Evolutionary conservation across 1,140 invertebrate genomes (phyloP).

Genomic region (Megalopta genalis): DNA sequence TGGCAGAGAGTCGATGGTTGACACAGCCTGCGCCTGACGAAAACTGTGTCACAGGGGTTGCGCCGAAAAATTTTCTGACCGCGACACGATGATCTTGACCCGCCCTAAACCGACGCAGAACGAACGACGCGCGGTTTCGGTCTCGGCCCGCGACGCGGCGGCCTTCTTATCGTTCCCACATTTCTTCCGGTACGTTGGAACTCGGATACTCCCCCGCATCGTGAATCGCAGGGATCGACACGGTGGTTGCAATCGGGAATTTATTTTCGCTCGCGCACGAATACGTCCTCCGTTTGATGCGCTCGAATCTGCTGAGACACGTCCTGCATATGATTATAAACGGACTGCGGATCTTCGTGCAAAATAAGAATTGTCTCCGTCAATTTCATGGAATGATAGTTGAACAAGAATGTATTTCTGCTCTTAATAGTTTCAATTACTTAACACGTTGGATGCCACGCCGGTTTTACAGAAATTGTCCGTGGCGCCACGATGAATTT

Average conservation of each 20-base stretch:
- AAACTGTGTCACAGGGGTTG: conserved; percentile 7
- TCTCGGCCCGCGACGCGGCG: background rate
- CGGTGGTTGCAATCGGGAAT: conserved; percentile 36
- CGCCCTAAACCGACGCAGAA: background rate
- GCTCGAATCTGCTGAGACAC: no score
- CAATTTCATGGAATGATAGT: no score
- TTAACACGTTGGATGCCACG: no score
- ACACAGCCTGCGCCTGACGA: background rate
- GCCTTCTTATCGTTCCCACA: background rate
- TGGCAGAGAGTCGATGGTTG: no score
- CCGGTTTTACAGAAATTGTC: no score
- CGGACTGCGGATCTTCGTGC: no score
- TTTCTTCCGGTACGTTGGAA: background rate
- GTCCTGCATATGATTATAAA: no score
- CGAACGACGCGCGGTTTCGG: background rate
- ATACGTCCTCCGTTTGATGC: background rate
- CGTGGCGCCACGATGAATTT: no score
- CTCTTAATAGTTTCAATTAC: no score
- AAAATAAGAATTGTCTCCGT: no score
- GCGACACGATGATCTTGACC: conserved; percentile 41
- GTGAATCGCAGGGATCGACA: background rate
- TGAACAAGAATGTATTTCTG: no score
- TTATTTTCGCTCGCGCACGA: conserved; percentile 23
- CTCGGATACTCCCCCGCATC: background rate
- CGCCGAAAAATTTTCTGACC: conserved; percentile 30